These are phyloP conservation scores for Eristalis arbustorum DNA, from an alignment of 2,888 invertebrate species.

Conservation along the genomic window DNA sequence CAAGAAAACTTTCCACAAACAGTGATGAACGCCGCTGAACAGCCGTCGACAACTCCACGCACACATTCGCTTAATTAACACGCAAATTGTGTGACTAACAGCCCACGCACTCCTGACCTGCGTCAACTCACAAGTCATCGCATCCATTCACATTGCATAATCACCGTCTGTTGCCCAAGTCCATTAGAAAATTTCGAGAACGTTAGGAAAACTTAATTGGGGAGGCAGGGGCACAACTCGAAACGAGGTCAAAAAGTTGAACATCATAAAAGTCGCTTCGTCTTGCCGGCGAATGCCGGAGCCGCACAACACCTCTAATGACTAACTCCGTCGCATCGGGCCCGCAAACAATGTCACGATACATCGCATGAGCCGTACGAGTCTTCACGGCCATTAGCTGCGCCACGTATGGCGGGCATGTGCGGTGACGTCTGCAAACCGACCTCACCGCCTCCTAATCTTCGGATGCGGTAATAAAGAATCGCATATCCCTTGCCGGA, in stretches of 20 bases:
- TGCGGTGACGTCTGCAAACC: background rate
- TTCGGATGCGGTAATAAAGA: constrained; percentile 53
- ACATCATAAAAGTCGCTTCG: constrained; percentile 45
- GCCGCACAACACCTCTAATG: constrained; percentile 52
- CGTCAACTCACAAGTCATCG: constrained; percentile 16
- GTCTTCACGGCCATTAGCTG: constrained; percentile 58
- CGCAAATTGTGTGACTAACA: constrained; percentile 48
- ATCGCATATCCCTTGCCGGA: constrained; percentile 37
- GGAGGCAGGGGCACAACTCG: background rate
- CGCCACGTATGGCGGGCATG: constrained; percentile 30
- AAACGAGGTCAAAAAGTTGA: constrained; percentile 55
- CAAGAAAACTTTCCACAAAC: background rate
- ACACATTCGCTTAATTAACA: constrained; percentile 32
- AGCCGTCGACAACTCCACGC: background rate
- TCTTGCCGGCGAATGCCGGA: constrained; percentile 9
- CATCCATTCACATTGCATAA: constrained; percentile 24
- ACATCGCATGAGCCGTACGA: constrained; percentile 28
- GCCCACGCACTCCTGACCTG: constrained; percentile 40
- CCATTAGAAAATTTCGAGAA: constrained; percentile 44
- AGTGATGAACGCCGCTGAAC: background rate
- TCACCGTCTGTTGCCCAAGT: constrained; percentile 30
- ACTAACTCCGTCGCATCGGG: constrained; percentile 46
- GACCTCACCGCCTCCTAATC: constrained; percentile 40
- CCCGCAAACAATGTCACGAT: constrained; percentile 32
- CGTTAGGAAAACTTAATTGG: constrained; percentile 63